Percentiles rank a stretch among this genome's conserved stretches.
phyloP scores from a whole-genome alignment of 2,888 invertebrate species.

The Rhingia campestris region DNA sequence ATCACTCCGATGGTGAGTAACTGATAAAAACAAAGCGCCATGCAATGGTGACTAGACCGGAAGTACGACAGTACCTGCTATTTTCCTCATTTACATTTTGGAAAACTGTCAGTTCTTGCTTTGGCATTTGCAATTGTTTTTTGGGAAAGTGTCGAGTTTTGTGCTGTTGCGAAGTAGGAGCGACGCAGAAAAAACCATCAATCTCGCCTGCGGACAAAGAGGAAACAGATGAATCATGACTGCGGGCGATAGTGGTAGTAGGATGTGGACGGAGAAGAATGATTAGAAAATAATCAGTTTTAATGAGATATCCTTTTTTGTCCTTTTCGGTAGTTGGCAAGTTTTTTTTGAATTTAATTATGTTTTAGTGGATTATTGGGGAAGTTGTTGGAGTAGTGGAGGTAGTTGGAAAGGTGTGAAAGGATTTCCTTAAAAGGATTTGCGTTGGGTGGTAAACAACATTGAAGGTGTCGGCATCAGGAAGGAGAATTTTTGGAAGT shows the following conservation, averaged over 20 bases:
- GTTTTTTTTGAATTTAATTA: slow-evolving; percentile 54
- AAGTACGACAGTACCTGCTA: slow-evolving; percentile 60
- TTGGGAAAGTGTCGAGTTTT: slow-evolving; percentile 55
- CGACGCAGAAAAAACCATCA: slow-evolving; percentile 41
- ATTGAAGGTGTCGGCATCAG: too few relatives aligned
- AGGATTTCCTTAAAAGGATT: too few relatives aligned
- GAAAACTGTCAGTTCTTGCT: slow-evolving; percentile 2
- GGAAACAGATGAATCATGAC: slow-evolving; percentile 44
- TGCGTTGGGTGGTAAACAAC: too few relatives aligned
- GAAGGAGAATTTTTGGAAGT: too few relatives aligned
- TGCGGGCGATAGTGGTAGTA: not conserved
- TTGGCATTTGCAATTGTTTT: slow-evolving; percentile 25
- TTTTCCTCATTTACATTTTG: slow-evolving; percentile 62
- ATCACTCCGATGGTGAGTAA: slow-evolving; percentile 38
- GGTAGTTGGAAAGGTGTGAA: not conserved
- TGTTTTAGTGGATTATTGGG: not conserved
- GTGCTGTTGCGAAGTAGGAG: not conserved
- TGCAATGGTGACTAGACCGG: slow-evolving; percentile 72
- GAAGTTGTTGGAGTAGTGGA: not conserved
- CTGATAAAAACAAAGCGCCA: slow-evolving; percentile 58
- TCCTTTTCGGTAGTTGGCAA: slow-evolving; percentile 26
- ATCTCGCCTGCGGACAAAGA: slow-evolving; percentile 31
- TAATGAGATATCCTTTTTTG: slow-evolving; percentile 60
- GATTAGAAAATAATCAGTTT: slow-evolving; percentile 71
- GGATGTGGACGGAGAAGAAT: slow-evolving; percentile 34